Conservation (phyloP, 2,797 vertebrate species). For the Tokudaia muenninki region DNA sequence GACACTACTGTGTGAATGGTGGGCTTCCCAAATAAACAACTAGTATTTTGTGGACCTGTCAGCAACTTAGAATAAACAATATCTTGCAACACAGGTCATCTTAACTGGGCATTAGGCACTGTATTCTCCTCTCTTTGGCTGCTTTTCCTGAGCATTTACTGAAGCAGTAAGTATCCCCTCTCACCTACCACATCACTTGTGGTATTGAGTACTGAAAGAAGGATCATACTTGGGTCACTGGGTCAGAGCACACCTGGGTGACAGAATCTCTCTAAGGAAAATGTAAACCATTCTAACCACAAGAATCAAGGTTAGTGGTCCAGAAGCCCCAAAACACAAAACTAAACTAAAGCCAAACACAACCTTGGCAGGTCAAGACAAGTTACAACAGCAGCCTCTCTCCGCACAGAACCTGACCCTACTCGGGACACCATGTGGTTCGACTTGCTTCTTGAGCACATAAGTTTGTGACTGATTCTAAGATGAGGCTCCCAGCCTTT, state of each 20-base stretch:
- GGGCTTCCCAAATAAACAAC: neutral
- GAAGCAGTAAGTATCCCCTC: constrained; percentile 23
- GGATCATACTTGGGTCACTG: neutral
- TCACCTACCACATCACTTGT: constrained; percentile 66
- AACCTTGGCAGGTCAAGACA: neutral
- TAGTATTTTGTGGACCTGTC: neutral
- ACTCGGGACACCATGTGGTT: neutral
- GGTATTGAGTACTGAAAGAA: constrained; percentile 65
- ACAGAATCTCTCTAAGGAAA: neutral
- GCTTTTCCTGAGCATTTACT: constrained; percentile 57
- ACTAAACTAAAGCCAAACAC: neutral
- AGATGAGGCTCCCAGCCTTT: neutral
- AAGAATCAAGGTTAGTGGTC: neutral
- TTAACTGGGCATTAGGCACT: neutral
- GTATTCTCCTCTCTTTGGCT: constrained; percentile 17
- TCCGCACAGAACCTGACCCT: neutral
- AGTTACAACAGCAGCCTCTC: neutral
- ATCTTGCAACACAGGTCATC: constrained; percentile 5
- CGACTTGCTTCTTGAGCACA: neutral
- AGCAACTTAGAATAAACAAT: neutral
- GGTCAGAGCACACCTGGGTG: neutral
- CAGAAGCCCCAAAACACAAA: neutral
- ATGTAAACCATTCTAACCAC: constrained; percentile 16
- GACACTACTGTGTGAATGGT: neutral
- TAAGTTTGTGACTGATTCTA: neutral